A percentile compares a stretch with the other conserved stretches of the same genome.
Conservation (phyloP, 2,797 vertebrate genomes). For the Acomys russatus region DNA sequence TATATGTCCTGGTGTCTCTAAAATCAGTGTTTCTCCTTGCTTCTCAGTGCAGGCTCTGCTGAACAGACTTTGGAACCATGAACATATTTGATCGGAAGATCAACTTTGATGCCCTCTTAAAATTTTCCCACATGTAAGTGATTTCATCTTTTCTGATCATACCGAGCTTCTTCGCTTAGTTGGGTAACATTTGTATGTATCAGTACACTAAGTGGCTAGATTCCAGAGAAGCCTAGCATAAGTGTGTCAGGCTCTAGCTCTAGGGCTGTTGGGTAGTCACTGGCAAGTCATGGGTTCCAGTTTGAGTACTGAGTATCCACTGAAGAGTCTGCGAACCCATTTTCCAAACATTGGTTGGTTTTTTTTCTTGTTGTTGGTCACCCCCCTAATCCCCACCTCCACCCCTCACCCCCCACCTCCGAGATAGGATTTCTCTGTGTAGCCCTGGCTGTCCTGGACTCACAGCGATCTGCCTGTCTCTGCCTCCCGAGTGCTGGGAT, state of each 20-base stretch:
- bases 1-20: not conserved
- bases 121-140: slow-evolving; percentile 92
- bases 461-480: too few species aligned
- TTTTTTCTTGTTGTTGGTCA: too few species aligned
- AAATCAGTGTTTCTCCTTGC: slow-evolving; percentile 45
- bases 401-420: too few species aligned
- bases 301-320: not conserved
- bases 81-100: slow-evolving; percentile 90
- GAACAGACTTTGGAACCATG: slow-evolving; percentile 85
- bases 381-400: too few species aligned
- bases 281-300: slow-evolving; percentile 32
- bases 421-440: too few species aligned
- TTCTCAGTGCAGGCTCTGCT: slow-evolving; percentile 60
- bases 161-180: not conserved
- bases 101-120: slow-evolving; percentile 90
- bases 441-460: too few species aligned
- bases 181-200: slow-evolving; percentile 35
- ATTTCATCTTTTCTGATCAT: slow-evolving; percentile 50
- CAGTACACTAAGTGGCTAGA: slow-evolving; percentile 6
- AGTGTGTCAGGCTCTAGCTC: not conserved
- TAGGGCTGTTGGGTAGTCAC: slow-evolving; percentile 6
- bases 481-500: too few species aligned
- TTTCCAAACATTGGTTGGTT: slow-evolving; percentile 8
- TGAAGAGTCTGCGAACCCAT: not conserved
- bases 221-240: not conserved